Conservation (phyloP, 2,888 invertebrate species). For the Diplazon laetatorius region DNA sequence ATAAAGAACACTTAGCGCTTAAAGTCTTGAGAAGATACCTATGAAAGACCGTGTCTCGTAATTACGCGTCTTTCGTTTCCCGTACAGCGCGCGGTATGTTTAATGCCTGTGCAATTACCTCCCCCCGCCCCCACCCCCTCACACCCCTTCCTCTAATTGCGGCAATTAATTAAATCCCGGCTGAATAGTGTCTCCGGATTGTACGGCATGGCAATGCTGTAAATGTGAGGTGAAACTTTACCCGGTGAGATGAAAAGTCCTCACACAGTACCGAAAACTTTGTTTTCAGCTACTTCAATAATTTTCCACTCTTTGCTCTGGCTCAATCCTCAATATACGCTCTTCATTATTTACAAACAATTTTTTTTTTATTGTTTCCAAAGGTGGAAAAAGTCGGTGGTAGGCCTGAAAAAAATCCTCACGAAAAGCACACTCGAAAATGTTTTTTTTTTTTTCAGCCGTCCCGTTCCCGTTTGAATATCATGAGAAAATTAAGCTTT, state of each 20-base stretch:
- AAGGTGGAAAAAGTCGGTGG: no score
- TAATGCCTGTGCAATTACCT: conserved; percentile 53
- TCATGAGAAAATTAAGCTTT: no score
- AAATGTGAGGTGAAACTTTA: conserved; percentile 42
- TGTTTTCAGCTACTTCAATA: conserved; percentile 15
- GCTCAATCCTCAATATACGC: background rate
- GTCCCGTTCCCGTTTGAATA: no score
- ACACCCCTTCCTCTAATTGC: conserved; percentile 34
- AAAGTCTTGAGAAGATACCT: conserved; percentile 25
- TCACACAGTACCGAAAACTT: conserved; percentile 36
- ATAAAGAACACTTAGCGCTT: conserved; percentile 24
- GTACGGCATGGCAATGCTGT: conserved; percentile 3
- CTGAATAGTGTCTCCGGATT: conserved; percentile 42
- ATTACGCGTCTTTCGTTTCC: conserved; percentile 22
- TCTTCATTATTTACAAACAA: no score
- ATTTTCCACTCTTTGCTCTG: background rate
- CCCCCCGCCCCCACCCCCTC: background rate
- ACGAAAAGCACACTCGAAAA: no score
- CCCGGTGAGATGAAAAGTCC: conserved; percentile 37
- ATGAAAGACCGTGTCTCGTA: conserved; percentile 17
- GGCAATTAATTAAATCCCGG: conserved; percentile 58
- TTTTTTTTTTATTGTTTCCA: no score
- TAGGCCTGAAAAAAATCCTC: no score
- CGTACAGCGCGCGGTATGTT: conserved; percentile 28
- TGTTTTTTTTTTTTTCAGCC: no score